Evolutionary conservation across 1,140 invertebrate species (phyloP).

Genomic region (Elymnias hypermnestra): DNA sequence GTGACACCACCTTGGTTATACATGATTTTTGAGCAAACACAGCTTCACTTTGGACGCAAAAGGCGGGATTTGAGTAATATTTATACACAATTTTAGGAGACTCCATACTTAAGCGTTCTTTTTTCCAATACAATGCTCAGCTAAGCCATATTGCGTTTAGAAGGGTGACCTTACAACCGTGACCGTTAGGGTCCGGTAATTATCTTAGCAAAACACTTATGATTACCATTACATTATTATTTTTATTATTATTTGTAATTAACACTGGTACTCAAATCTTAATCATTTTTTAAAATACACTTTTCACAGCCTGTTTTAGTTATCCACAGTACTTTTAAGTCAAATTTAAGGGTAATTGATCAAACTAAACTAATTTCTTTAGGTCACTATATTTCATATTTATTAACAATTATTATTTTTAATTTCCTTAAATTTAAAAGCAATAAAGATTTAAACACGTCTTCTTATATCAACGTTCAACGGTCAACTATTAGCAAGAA

Average conservation of each 20-base stretch:
- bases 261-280: too few species aligned
- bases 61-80: slow-evolving; percentile 85
- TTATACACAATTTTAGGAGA: slow-evolving; percentile 74
- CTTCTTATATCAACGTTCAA: slow-evolving; percentile 32
- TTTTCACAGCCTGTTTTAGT: too few species aligned
- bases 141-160: neutral
- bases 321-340: too few species aligned
- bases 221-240: neutral
- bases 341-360: too few species aligned
- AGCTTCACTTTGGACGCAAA: slow-evolving; percentile 85
- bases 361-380: too few species aligned
- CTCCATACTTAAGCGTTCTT: slow-evolving; percentile 56
- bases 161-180: slow-evolving; percentile 17
- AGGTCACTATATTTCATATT: too few species aligned
- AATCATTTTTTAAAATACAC: too few species aligned
- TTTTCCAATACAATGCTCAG: slow-evolving; percentile 21
- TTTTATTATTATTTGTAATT: too few species aligned
- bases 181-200: slow-evolving; percentile 38
- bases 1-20: slow-evolving; percentile 47
- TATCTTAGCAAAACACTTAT: slow-evolving; percentile 21
- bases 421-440: too few species aligned
- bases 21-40: slow-evolving; percentile 67
- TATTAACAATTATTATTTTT: too few species aligned
- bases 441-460: slow-evolving; percentile 23
- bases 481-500: slow-evolving; percentile 47